Base-by-base conservation (phyloP, 2,888 invertebrate species). In the Teinopalpus imperialis region DNA sequence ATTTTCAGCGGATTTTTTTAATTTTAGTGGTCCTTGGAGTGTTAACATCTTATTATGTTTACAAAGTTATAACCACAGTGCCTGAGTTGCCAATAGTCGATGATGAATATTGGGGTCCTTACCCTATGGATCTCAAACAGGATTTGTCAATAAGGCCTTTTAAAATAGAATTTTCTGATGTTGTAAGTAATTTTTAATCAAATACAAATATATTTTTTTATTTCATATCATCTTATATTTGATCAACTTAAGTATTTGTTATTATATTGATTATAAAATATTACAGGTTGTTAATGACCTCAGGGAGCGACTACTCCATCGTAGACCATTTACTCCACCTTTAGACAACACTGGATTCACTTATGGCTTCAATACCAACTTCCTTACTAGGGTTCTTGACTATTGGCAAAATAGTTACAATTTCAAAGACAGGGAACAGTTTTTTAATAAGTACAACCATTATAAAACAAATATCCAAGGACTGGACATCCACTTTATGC, bases 321-420 rank as follows among this genome's bases (percentile, higher is more conserved):
- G 85, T 0, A 71, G 79, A 3, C 69, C 69, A 0, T 80, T 90
- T 2, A 72, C 80, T 0, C 82, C 85, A 6, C 93, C 95, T 0
- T 65, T 95, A 32, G 93, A 95, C 71, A 91, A 90, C 34, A 77
- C 88, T 0, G 91, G 91, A 3, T 97, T 96, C 75, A 90, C 93
- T 47, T 97, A 97, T 63, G 98, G 98, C 1, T 93, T 97, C 68
- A 94, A 95, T 63, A 81, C 93, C 0, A 87, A 92, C 24, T 92
- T 92, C 51, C 74, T 97, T 2, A 81, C 90, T 6, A 89, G 90
- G 53, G 85, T 97, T 3, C 71, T 95, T 0, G 90, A 93, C 30
- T 94, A 94, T 71, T 98, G 98, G 98, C 90, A 90, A 6, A 91
- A 92, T 23, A 90, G 90, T 20, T 97, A 95, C 70, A 90, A 95